Conservation (phyloP, 92 coral and sea anemone species). For the Porites cylindrica region DNA sequence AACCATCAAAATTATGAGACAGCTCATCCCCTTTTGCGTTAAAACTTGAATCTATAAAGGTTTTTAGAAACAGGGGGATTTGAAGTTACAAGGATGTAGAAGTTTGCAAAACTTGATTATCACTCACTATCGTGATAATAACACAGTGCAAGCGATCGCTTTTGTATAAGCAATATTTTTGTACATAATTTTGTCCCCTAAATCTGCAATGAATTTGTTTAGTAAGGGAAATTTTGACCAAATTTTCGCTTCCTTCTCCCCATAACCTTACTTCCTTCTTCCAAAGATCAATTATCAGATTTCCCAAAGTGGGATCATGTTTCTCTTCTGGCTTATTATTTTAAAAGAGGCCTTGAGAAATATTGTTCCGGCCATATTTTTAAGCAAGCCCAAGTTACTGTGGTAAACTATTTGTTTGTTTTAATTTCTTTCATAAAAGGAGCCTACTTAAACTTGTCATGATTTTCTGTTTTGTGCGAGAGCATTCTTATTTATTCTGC, state of each 20-base stretch:
- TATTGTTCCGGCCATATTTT: not conserved
- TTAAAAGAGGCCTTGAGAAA: not conserved
- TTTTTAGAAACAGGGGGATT: no score
- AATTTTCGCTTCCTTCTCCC: not conserved
- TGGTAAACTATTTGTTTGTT: not conserved
- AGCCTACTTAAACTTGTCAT: no score
- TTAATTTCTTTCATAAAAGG: not conserved
- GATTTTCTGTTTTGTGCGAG: not conserved
- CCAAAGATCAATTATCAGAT: not conserved
- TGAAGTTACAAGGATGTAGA: no score
- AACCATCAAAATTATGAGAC: no score
- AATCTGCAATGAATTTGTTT: not conserved
- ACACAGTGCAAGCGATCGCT: no score
- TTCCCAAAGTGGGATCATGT: not conserved
- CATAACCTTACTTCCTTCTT: slow-evolving; percentile 19
- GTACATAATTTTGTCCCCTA: not conserved
- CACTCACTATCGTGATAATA: not conserved
- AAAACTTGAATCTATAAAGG: no score
- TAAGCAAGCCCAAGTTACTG: not conserved
- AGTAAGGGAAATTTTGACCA: not conserved
- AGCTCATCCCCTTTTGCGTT: no score
- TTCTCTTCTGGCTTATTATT: not conserved
- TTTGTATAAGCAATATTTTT: not conserved
- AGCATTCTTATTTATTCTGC: not conserved
- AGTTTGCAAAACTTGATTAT: no score